Evolutionary conservation across 2,113 vertebrate genomes (phyloP), one percentile per base, ranked within the genome.

Genomic region (Potamarius usumacintae): DNA sequence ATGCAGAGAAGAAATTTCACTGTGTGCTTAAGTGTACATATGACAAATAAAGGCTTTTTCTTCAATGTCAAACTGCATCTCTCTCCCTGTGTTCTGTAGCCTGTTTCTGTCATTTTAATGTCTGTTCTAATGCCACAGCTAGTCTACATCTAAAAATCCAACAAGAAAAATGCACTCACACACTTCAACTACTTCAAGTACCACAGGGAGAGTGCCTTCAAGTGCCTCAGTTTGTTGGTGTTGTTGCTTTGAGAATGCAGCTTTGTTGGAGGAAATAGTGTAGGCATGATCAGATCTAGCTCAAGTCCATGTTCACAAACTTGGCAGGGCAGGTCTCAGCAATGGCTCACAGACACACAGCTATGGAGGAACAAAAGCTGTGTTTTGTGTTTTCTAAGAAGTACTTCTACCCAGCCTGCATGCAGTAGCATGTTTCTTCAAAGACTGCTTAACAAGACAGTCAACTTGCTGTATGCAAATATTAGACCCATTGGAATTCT

Each of bases 311-410:
- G 84, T 52, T 65, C 48, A 18, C 20, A 74, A 82, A 62, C 18
- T 27, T 48, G 10, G 78, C 15, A 72, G 5, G 12, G 62, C 72
- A 63, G 10, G 80, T 25, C 76, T 80, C 82, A n/a, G 72, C 83
- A 71, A 62, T 85, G 85, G 88, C 87, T 89, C 52, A 65, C 0
- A 76, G 0, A 30, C 12, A 15, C 67, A 34, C 55, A 85, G 90
- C 92, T 92, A 92, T 88, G 62, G 91, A 90, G 92, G 89, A 93
- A 94, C 93, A 92, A 94, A 94, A 94, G 90, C 92, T 89, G 90
- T 92, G 90, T 94, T 92, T 72, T 92, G 91, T 92, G 92, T 91
- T 93, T 93, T 91, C 84, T 89, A 87, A 89, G 88, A 87, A 91
- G 71, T 17, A 27, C 67, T 18, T 27, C 80, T 57, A 10, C 30